Base-by-base conservation (phyloP, 2,888 invertebrate genomes). In the Torymus texanus region DNA sequence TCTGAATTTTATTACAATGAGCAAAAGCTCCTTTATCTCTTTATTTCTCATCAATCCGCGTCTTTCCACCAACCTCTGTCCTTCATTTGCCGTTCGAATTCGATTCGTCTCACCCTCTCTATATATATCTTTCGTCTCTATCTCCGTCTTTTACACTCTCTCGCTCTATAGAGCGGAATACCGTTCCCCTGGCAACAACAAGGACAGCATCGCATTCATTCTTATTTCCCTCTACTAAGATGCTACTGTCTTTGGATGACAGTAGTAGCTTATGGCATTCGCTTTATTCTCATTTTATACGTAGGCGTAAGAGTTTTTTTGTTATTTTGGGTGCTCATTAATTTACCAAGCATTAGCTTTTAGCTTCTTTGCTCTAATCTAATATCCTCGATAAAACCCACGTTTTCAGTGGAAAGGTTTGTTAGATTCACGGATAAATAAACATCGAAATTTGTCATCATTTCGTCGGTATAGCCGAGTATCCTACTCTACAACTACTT, bases 41-140 rank as follows among this genome's bases (percentile, higher is more conserved):
- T 13, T 11, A 62, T 61, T 61, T 61, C 29, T 41, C 63, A 65
- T 53, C 29, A 53, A 21, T 65, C 29, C 21, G 12, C 16, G 56
- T 65, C 41, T 72, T 62, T 63, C 62, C 55, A 12, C 13, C 72
- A 62, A 24, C 14, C 72, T 65, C 73, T 16, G 65, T 18, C 29
- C 55, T 62, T 72, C 63, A 65, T 73, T 73, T 73, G 56, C 73
- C 56, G 56, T 73, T 65, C 59, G 61, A 75, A 75, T 67, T 75
- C 78, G 82, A 75, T 55, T 72, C 76, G 14, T 77, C 67, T 66
- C 77, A 58, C 18, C 56, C 63, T 70, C 81, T 78, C 82, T 81
- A 62, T 41, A 24, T 75, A 63, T 68, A 16, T 56, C 58, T 53
- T 24, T 56, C 18, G 41, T 58, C 18, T 73, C 41, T 50, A 24